phyloP scores from a whole-genome alignment of 2,113 vertebrate species.

The Sinosuthora webbiana region DNA sequence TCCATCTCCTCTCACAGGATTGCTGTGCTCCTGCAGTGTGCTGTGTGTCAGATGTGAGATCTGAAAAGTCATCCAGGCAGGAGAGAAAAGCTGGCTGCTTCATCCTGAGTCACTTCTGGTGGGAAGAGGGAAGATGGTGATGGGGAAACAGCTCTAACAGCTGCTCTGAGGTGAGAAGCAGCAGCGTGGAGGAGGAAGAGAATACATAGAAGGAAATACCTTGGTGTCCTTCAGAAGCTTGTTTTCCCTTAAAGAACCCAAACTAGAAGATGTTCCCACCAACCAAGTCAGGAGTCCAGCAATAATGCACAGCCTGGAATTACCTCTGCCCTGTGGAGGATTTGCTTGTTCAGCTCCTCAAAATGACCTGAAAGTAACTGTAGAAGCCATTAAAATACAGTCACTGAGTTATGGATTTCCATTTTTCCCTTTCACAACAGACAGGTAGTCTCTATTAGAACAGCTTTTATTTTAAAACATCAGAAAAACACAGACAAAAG shows the following conservation, averaged over 20 bases:
- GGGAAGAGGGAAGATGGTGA: not conserved
- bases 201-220: not conserved
- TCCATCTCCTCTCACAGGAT: not conserved
- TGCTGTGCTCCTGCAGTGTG: rapidly evolving
- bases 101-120: not conserved
- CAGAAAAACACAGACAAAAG: not conserved
- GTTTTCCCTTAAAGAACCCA: not conserved
- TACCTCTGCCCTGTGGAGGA: not conserved
- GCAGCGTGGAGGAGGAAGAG: not conserved
- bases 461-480: not conserved
- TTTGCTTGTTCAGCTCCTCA: not conserved
- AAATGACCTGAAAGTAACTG: not conserved
- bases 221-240: not conserved
- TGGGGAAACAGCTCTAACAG: not conserved
- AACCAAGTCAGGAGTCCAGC: not conserved
- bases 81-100: not conserved
- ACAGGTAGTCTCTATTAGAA: not conserved
- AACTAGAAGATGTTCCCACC: not conserved
- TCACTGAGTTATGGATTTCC: not conserved
- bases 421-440: not conserved
- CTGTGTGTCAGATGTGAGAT: not conserved
- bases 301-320: not conserved
- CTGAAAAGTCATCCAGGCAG: not conserved
- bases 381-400: not conserved
- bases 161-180: not conserved